A percentile compares a stretch with the other conserved stretches of the same genome.
Evolutionary conservation across 2,888 invertebrate genomes (phyloP).

Genomic region (Philhelius pedissequus): DNA sequence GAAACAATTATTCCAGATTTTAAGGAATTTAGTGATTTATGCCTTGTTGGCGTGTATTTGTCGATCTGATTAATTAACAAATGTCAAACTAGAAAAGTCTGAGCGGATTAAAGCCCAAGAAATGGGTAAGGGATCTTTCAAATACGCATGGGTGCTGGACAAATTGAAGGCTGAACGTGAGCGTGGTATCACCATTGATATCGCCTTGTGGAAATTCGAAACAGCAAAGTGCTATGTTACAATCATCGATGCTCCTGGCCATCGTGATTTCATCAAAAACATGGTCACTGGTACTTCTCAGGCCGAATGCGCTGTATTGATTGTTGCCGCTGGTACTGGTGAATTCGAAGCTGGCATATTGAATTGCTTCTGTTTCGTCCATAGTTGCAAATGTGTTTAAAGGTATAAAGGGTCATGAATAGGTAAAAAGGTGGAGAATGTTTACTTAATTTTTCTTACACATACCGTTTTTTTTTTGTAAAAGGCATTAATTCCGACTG

Average conservation of each 20-base stretch:
- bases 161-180: conserved; percentile 99
- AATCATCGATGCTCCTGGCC: conserved; percentile 99
- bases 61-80: too few relatives aligned
- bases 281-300: conserved; percentile 99
- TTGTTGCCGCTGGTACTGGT: conserved; percentile 99
- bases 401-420: too few relatives aligned
- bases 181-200: conserved; percentile 99
- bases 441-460: too few relatives aligned
- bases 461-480: too few relatives aligned
- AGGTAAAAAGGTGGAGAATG: too few relatives aligned
- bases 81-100: too few relatives aligned
- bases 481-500: too few relatives aligned
- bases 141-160: conserved; percentile 99
- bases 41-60: too few relatives aligned
- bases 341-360: conserved; percentile 99
- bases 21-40: too few relatives aligned
- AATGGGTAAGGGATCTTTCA: conserved; percentile 99
- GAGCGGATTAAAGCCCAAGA: conserved; percentile 99
- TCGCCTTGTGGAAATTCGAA: conserved; percentile 99
- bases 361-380: too few relatives aligned
- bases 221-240: conserved; percentile 97
- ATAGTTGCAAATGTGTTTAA: too few relatives aligned
- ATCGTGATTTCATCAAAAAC: conserved; percentile 99
- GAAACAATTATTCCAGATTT: too few relatives aligned
- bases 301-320: conserved; percentile 99